phyloP scores from a whole-genome alignment of 2,113 vertebrate species.

The Steatornis caripensis region DNA sequence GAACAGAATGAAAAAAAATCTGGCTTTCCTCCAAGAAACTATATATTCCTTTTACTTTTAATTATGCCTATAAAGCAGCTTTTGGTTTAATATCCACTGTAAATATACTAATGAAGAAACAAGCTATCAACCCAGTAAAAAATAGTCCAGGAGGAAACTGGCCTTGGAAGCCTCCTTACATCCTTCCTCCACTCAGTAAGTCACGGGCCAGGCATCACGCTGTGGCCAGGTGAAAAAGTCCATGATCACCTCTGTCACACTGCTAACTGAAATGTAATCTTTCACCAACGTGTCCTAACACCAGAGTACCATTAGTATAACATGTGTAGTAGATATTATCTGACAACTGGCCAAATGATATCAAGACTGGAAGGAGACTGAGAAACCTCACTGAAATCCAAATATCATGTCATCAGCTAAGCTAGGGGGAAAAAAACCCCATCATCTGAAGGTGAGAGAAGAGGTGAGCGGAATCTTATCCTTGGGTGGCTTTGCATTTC shows the following conservation, averaged over 20 bases:
- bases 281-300: not conserved
- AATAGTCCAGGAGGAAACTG: not conserved
- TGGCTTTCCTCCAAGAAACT: not conserved
- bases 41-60: not conserved
- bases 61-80: not conserved
- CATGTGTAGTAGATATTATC: not conserved
- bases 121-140: not conserved
- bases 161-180: not conserved
- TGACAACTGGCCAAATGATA: not conserved
- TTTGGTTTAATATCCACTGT: not conserved
- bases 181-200: not conserved
- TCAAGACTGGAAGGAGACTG: not conserved
- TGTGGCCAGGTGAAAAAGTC: not conserved
- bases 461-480: not conserved
- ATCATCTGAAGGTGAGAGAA: not conserved
- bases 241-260: not conserved
- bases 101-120: not conserved
- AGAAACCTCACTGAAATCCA: not conserved
- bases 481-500: not conserved
- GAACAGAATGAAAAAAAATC: not conserved
- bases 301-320: not conserved
- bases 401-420: not conserved
- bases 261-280: not conserved
- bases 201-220: not conserved
- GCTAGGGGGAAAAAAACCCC: too few relatives aligned